phyloP scores from a whole-genome alignment of 35 echinoderm and acorn worm genomes.

The Anneissia japonica region DNA sequence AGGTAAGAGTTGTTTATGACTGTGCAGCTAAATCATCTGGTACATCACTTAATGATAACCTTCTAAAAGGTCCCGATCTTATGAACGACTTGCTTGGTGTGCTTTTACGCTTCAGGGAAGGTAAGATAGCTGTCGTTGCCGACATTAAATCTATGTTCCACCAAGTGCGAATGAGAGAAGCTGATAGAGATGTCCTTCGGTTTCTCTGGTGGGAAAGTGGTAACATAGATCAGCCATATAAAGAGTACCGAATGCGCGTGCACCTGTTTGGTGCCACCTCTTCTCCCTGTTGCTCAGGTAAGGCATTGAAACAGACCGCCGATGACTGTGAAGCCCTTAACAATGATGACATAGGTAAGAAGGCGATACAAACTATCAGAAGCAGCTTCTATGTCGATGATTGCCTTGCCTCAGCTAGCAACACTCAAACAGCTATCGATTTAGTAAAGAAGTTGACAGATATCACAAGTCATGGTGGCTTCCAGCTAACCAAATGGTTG shows the following conservation, averaged over 20 bases:
- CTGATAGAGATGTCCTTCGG: constrained; percentile 21
- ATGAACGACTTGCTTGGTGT: constrained; percentile 49
- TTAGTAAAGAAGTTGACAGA: constrained; percentile 6
- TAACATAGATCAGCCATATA: too few relatives aligned
- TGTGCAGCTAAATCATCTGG: constrained; percentile 43
- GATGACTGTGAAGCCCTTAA: constrained; percentile 9
- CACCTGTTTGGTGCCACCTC: constrained; percentile 11
- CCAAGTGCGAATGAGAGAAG: constrained; percentile 1
- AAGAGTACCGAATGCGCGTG: too few relatives aligned
- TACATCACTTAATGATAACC: constrained; percentile 54
- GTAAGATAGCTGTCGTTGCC: constrained; percentile 27
- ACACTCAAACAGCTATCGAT: constrained; percentile 7
- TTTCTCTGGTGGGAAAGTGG: neutral
- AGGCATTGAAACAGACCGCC: constrained; percentile 39
- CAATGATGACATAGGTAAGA: neutral
- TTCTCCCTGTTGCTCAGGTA: constrained; percentile 26
- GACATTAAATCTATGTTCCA: constrained; percentile 51
- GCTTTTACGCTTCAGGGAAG: constrained; percentile 23
- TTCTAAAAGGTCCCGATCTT: constrained; percentile 56
- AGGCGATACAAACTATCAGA: constrained; percentile 32
- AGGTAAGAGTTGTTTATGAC: constrained; percentile 56
- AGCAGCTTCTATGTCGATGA: constrained; percentile 51
- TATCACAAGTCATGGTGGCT: constrained; percentile 33
- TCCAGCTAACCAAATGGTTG: constrained; percentile 63
- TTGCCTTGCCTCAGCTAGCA: constrained; percentile 30